Conservation (phyloP, 1,140 invertebrate species). For the Drosophila truncata region DNA sequence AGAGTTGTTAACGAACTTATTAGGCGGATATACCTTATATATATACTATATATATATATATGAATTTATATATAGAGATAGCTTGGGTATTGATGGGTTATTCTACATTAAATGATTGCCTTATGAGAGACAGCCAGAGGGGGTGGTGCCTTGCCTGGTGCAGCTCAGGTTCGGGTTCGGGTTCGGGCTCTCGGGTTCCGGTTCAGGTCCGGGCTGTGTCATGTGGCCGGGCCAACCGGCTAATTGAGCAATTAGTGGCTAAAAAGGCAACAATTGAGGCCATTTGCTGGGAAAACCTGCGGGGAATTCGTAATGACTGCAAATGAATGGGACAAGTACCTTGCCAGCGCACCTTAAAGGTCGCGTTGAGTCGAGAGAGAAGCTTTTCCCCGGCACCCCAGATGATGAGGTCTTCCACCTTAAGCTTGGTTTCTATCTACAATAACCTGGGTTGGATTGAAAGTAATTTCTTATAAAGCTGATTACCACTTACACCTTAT, state of each 20-base stretch:
- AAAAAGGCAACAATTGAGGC: slow-evolving; percentile 60
- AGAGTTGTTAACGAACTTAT: slow-evolving; percentile 82
- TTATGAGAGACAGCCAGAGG: slow-evolving; percentile 1
- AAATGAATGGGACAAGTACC: slow-evolving; percentile 51
- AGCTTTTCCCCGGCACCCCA: neutral
- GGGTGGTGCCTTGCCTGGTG: slow-evolving; percentile 12
- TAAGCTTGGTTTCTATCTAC: neutral
- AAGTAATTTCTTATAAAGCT: too few relatives aligned
- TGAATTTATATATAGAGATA: neutral
- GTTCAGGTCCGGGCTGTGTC: slow-evolving; percentile 33
- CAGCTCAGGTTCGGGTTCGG: slow-evolving; percentile 2
- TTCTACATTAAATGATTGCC: slow-evolving; percentile 52
- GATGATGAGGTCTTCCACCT: neutral
- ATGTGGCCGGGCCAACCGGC: slow-evolving; percentile 48
- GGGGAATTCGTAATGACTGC: slow-evolving; percentile 57
- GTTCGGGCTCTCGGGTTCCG: slow-evolving; percentile 1
- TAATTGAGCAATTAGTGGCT: slow-evolving; percentile 65
- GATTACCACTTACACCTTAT: neutral
- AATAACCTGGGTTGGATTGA: neutral
- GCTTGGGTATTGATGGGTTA: slow-evolving; percentile 6
- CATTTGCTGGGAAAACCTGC: slow-evolving; percentile 58
- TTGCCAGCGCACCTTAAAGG: slow-evolving; percentile 39
- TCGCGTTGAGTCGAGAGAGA: slow-evolving; percentile 20
- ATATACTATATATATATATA: slow-evolving; percentile 5
- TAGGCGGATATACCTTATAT: slow-evolving; percentile 47